A percentile compares a stretch with the other conserved stretches of the same genome.
Conservation (phyloP, 2,113 vertebrate species). For the Poeciliopsis prolifica region DNA sequence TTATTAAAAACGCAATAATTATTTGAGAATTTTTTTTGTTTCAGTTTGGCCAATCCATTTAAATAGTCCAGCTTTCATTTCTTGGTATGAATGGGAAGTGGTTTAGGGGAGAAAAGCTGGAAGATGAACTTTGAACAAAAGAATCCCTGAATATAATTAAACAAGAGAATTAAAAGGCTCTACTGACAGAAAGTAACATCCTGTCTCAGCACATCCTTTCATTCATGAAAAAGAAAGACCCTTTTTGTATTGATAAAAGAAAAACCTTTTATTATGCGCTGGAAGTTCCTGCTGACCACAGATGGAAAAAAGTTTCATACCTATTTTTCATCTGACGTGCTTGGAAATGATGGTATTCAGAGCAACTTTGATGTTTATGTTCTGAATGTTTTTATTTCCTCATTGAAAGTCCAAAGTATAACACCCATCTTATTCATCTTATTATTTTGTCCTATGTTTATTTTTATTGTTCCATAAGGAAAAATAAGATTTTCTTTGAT, state of each 20-base stretch:
- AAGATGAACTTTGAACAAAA: conserved; percentile 70
- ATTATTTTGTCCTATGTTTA: too few species aligned
- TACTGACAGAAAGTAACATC: conserved; percentile 54
- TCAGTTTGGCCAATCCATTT: conserved; percentile 55
- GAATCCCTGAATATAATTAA: conserved; percentile 72
- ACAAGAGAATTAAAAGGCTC: conserved; percentile 61
- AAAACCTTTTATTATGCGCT: conserved; percentile 44
- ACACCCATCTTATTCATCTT: background rate
- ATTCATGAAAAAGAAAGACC: conserved; percentile 52
- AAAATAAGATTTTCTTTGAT: too few species aligned
- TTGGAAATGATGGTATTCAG: conserved; percentile 48
- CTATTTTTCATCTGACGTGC: conserved; percentile 49
- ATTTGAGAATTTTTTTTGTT: conserved; percentile 41
- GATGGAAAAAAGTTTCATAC: conserved; percentile 47
- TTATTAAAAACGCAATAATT: conserved; percentile 38
- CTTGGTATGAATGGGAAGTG: conserved; percentile 41
- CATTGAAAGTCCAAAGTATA: conserved; percentile 27
- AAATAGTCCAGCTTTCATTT: conserved; percentile 40
- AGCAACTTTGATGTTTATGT: conserved; percentile 15
- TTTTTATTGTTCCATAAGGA: too few species aligned
- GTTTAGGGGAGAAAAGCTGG: conserved; percentile 42
- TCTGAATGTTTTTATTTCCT: conserved; percentile 26
- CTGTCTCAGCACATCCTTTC: conserved; percentile 64
- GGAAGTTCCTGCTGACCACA: conserved; percentile 40
- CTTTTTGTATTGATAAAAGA: conserved; percentile 51